phyloP scores from a whole-genome alignment of 37 sponge, comb jelly and placozoan genomes.

The Hexactinellida sp. region DNA sequence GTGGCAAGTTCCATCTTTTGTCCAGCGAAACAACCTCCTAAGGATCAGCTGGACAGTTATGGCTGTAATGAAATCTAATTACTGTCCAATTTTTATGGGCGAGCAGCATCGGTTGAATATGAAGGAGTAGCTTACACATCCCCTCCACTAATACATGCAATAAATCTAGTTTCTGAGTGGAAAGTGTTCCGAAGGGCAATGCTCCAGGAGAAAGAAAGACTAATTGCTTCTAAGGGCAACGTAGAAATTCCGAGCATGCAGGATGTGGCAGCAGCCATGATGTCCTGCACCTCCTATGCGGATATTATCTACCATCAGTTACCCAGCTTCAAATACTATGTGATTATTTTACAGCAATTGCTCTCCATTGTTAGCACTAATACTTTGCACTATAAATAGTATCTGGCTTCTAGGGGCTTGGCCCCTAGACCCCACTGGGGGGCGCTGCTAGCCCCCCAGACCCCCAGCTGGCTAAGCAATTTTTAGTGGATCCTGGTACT shows the following conservation, averaged over 20 bases:
- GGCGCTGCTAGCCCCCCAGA: too few relatives aligned
- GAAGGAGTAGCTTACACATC: neutral
- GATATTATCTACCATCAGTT: too few relatives aligned
- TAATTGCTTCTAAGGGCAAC: neutral
- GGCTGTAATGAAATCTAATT: neutral
- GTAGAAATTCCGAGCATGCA: neutral
- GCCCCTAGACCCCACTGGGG: too few relatives aligned
- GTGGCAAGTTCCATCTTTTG: neutral
- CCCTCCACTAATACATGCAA: neutral
- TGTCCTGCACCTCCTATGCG: neutral
- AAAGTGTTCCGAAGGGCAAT: neutral
- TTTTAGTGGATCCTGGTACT: too few relatives aligned
- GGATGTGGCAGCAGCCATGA: neutral
- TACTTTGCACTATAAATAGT: too few relatives aligned
- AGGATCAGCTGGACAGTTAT: neutral
- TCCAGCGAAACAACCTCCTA: conserved; percentile 5
- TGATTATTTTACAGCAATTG: too few relatives aligned
- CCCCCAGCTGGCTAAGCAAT: too few relatives aligned
- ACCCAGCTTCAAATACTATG: too few relatives aligned
- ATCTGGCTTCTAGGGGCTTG: too few relatives aligned
- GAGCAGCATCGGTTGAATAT: neutral
- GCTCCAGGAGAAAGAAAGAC: neutral
- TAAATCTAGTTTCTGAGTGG: conserved; percentile 18
- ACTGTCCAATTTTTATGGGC: conserved; percentile 13
- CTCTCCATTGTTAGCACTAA: too few relatives aligned